Conservation (phyloP, 1,140 invertebrate species). For the Reticulitermes speratus region DNA sequence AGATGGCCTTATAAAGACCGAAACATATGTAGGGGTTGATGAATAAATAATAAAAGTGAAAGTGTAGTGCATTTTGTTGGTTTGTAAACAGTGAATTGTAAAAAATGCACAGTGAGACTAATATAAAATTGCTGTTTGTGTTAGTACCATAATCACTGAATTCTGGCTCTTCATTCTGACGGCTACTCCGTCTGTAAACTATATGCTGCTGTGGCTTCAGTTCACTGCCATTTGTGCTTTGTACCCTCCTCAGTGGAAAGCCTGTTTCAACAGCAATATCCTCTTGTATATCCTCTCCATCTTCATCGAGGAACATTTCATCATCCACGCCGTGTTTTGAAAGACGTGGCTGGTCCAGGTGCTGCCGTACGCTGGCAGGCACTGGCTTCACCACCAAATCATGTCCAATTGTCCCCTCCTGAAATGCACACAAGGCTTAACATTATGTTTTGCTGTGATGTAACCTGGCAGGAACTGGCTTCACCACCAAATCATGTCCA, state of each 20-base stretch:
- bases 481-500: slow-evolving; percentile 81
- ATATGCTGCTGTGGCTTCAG: slow-evolving; percentile 51
- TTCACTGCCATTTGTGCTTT: slow-evolving; percentile 33
- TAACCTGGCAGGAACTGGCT: slow-evolving; percentile 74
- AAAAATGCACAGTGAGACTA: too few relatives aligned
- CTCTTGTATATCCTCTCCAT: slow-evolving; percentile 45
- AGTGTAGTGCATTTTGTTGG: too few relatives aligned
- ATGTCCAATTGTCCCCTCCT: slow-evolving; percentile 90
- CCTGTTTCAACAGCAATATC: slow-evolving; percentile 60
- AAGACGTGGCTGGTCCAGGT: slow-evolving; percentile 30
- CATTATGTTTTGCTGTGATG: neutral
- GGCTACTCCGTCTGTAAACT: slow-evolving; percentile 61
- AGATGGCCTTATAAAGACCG: too few relatives aligned
- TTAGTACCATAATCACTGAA: slow-evolving; percentile 68
- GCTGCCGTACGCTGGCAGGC: slow-evolving; percentile 61
- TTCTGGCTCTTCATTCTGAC: slow-evolving; percentile 49
- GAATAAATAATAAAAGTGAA: too few relatives aligned
- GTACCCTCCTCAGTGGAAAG: slow-evolving; percentile 48
- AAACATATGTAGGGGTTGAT: too few relatives aligned
- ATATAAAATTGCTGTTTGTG: neutral
- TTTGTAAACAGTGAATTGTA: too few relatives aligned
- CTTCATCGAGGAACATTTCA: slow-evolving; percentile 69
- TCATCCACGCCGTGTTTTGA: slow-evolving; percentile 57
- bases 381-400: slow-evolving; percentile 84
- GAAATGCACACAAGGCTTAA: slow-evolving; percentile 40